Evolutionary conservation across 2,888 invertebrate species (phyloP).

Genomic region (Ornithoptera priamus): DNA sequence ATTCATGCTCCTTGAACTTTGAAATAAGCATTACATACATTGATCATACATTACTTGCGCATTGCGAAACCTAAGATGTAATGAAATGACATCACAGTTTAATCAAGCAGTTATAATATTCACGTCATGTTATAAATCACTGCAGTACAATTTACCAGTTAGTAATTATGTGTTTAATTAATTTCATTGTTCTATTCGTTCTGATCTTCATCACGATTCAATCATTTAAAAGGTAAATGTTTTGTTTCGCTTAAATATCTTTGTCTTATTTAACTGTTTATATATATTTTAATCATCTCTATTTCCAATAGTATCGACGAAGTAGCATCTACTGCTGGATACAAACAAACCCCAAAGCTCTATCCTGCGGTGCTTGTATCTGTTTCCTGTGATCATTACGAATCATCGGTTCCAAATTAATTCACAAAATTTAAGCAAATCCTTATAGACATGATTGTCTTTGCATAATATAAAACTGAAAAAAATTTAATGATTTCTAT

Average conservation of each 20-base stretch:
- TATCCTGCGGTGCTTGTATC: no score
- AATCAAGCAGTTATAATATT: conserved; percentile 9
- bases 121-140: conserved; percentile 11
- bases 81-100: conserved; percentile 20
- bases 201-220: conserved; percentile 1
- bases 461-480: no score
- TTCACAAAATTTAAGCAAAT: no score
- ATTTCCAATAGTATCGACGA: no score
- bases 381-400: no score
- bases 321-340: no score
- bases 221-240: background rate
- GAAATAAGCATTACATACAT: background rate
- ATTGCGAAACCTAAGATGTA: conserved; percentile 1
- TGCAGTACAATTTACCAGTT: background rate
- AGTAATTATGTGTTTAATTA: conserved; percentile 18
- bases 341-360: no score
- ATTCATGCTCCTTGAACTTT: background rate
- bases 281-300: no score
- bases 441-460: no score
- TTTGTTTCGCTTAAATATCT: background rate
- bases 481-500: no score
- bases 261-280: no score
- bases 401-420: no score
- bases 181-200: conserved; percentile 2
- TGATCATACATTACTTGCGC: background rate